Conservation (phyloP, 2,888 invertebrate species). For the Protodeltote pygarga region DNA sequence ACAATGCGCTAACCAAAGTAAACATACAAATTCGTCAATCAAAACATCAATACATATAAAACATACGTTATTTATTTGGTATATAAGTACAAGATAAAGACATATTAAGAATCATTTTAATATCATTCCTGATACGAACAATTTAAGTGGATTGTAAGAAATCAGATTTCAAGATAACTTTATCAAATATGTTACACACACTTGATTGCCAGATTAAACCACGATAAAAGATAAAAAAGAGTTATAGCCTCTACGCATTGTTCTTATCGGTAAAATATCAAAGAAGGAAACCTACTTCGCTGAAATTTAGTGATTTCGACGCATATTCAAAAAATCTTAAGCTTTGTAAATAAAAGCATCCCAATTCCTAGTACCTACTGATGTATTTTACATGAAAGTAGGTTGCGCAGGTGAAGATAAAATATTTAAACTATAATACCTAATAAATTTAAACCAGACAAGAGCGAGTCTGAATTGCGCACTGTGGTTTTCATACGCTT, state of each 20-base stretch:
- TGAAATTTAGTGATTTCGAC: slow-evolving; percentile 17
- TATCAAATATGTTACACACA: slow-evolving; percentile 71
- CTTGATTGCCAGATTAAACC: slow-evolving; percentile 69
- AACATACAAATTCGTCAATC: slow-evolving; percentile 72
- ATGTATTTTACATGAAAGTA: too few relatives aligned
- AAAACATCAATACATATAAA: slow-evolving; percentile 58
- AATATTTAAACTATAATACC: too few relatives aligned
- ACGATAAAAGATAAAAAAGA: slow-evolving; percentile 75
- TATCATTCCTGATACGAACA: slow-evolving; percentile 63
- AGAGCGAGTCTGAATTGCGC: too few relatives aligned
- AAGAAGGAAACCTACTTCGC: slow-evolving; percentile 11
- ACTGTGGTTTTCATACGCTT: too few relatives aligned
- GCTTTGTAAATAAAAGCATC: slow-evolving; percentile 3
- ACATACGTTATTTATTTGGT: slow-evolving; percentile 54
- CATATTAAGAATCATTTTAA: slow-evolving; percentile 64
- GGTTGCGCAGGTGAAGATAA: too few relatives aligned
- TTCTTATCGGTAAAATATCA: slow-evolving; percentile 47
- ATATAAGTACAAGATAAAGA: slow-evolving; percentile 65
- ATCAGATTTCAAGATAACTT: slow-evolving; percentile 78
- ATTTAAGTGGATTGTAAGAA: slow-evolving; percentile 59
- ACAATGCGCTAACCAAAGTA: slow-evolving; percentile 70
- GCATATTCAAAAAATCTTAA: slow-evolving; percentile 9
- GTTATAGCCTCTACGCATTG: slow-evolving; percentile 71
- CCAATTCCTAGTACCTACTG: too few relatives aligned
- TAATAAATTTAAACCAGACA: too few relatives aligned